Evolutionary conservation across 2,113 vertebrate genomes (phyloP).

Genomic region (Ophiodon elongatus): DNA sequence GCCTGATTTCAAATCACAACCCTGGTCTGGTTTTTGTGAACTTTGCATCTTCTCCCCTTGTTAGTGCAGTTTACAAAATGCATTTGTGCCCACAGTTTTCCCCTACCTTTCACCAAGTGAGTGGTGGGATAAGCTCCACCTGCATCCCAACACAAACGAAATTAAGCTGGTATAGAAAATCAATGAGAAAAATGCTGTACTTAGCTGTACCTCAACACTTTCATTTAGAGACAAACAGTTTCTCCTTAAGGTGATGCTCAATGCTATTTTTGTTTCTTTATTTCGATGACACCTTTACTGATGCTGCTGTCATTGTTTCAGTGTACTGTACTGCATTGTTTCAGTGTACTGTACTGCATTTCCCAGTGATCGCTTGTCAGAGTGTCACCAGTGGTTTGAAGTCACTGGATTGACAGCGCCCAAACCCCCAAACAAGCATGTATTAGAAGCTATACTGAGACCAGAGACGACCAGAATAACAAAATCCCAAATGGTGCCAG

Average conservation of each 20-base stretch:
- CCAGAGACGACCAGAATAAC: not conserved
- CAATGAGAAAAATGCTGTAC: not conserved
- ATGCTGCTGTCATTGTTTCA: conserved; percentile 12
- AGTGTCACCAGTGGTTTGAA: conserved; percentile 30
- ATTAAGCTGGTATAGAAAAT: conserved; percentile 13
- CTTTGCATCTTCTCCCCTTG: not conserved
- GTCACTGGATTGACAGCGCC: conserved; percentile 48
- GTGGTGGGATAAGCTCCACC: not conserved
- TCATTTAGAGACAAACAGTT: conserved; percentile 9
- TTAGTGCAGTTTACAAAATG: not conserved
- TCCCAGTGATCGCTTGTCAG: conserved; percentile 34
- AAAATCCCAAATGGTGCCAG: not conserved
- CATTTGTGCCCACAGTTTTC: not conserved
- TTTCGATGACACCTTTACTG: not conserved
- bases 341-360: conserved; percentile 7
- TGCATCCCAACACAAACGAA: not conserved
- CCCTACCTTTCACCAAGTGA: not conserved
- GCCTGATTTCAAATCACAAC: not conserved
- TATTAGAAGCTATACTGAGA: conserved; percentile 29
- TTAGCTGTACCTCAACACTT: conserved; percentile 17
- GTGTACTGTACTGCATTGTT: conserved; percentile 5
- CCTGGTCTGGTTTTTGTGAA: not conserved
- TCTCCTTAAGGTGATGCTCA: conserved; percentile 17
- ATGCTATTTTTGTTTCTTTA: not conserved
- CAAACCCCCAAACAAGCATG: conserved; percentile 9